Base-by-base conservation (phyloP, 2,888 invertebrate genomes). In the Villa cingulata region DNA sequence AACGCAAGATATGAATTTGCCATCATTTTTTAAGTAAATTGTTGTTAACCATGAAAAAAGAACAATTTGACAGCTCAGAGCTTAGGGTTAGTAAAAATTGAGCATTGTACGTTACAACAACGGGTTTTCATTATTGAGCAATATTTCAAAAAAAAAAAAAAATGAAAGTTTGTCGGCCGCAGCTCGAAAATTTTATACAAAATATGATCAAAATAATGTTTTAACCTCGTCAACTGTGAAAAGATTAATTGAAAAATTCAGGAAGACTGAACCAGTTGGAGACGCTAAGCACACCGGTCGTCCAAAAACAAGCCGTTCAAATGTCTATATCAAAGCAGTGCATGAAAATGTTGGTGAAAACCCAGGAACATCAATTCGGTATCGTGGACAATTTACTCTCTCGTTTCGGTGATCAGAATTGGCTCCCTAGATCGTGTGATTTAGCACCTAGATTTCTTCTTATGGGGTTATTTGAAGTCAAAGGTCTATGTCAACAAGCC, bases 21-120 rank as follows among this genome's bases (percentile, higher is more conserved):
- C 20, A 15, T 20, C 40, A 40, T 40, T 40, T 40, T 19, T 20
- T 7, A 19, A 2, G 20, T 40, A 40, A 20, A 40, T 10, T 40
- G 16, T 44, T 38, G 44, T 45, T 32, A 48, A 41, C 45, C 43
- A n/a, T 41, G 46, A 49, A 43, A 49, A 43, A 32, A 39, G 46
- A 43, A 27, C n/a, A n/a, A n/a, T n/a, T n/a, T n/a, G n/a, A n/a
- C n/a, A n/a, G n/a, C n/a, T n/a, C n/a, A n/a, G n/a, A 49, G 46
- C 38, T 49, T 46, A 46, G 37, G 38, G 49, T 49, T 49, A 49
- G 45, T 49, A 49, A 49, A 49, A 49, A 46, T 45, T 45, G 43
- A 41, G 41, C 45, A 37, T 40, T 49, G 37, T 20, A 45, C 42
- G 45, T 46, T 41, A 40, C n/a, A n/a, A n/a, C n/a, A 45, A 41